These are phyloP conservation scores for Ceratina japonica DNA, from an alignment of 1,140 invertebrate genomes.

Conservation along the genomic window DNA sequence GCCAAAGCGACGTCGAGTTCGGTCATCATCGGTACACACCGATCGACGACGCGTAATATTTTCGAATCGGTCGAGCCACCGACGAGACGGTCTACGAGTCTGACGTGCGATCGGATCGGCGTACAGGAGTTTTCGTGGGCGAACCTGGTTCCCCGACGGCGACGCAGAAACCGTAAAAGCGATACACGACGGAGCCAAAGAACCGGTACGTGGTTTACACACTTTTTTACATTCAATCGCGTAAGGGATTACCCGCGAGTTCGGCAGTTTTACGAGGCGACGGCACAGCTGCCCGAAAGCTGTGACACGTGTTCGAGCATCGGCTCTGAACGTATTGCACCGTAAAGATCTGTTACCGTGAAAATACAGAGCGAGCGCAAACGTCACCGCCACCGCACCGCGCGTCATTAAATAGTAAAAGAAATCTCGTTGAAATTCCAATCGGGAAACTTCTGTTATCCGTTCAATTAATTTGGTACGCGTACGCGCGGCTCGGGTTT, in stretches of 20 bases:
- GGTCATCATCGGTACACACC: too few relatives aligned
- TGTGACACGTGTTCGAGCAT: constrained; percentile 1
- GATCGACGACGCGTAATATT: too few relatives aligned
- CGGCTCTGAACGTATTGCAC: constrained; percentile 3
- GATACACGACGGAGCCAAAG: too few relatives aligned
- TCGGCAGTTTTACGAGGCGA: constrained; percentile 8
- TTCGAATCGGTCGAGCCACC: too few relatives aligned
- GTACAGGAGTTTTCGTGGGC: too few relatives aligned
- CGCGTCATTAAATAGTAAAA: too few relatives aligned
- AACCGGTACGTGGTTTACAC: background rate
- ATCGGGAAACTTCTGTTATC: too few relatives aligned
- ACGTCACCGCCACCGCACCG: too few relatives aligned
- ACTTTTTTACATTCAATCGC: constrained; percentile 14
- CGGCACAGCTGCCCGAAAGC: background rate
- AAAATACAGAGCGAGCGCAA: background rate
- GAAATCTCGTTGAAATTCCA: too few relatives aligned
- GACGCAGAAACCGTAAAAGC: constrained; percentile 5
- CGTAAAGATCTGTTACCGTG: background rate
- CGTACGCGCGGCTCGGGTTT: background rate
- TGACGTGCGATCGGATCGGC: too few relatives aligned
- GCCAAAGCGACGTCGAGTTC: constrained; percentile 25
- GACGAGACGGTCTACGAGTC: too few relatives aligned
- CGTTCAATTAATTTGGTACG: too few relatives aligned
- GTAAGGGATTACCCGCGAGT: background rate
- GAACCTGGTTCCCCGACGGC: background rate